Percentiles rank a stretch among this genome's conserved stretches.
Conservation (phyloP, 2,888 invertebrate genomes). For the Acleris cristana region DNA sequence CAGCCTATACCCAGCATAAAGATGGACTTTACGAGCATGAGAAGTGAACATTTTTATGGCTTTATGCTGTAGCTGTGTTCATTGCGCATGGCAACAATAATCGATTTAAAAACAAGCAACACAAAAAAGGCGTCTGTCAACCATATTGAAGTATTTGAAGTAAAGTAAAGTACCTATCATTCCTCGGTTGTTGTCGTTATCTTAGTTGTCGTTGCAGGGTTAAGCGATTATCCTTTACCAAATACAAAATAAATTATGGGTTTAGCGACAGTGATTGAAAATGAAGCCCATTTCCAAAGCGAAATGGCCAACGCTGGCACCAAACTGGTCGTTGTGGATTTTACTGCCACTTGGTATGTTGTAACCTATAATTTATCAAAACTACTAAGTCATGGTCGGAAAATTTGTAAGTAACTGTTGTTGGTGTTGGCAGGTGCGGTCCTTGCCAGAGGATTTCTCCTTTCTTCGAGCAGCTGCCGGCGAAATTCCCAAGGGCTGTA, state of each 20-base stretch:
- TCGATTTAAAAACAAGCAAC: constrained; percentile 6
- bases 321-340: constrained; percentile 96
- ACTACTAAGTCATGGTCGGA: constrained; percentile 46
- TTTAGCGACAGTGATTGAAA: constrained; percentile 86
- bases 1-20: no score
- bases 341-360: constrained; percentile 95
- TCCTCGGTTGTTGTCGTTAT: constrained; percentile 53
- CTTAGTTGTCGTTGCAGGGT: constrained; percentile 56
- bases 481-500: constrained; percentile 93
- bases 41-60: no score
- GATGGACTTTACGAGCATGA: no score
- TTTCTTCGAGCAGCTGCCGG: constrained; percentile 93
- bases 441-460: constrained; percentile 98
- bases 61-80: no score
- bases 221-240: constrained; percentile 40
- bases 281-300: constrained; percentile 92
- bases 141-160: constrained; percentile 45
- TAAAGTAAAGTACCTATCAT: constrained; percentile 54
- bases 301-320: constrained; percentile 93
- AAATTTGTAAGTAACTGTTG: constrained; percentile 22
- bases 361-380: constrained; percentile 57
- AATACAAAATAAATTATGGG: constrained; percentile 71
- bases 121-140: constrained; percentile 40
- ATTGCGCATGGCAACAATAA: no score
- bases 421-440: constrained; percentile 90